Base-by-base conservation (phyloP, 1,140 invertebrate species). In the Orchestia grillus region DNA sequence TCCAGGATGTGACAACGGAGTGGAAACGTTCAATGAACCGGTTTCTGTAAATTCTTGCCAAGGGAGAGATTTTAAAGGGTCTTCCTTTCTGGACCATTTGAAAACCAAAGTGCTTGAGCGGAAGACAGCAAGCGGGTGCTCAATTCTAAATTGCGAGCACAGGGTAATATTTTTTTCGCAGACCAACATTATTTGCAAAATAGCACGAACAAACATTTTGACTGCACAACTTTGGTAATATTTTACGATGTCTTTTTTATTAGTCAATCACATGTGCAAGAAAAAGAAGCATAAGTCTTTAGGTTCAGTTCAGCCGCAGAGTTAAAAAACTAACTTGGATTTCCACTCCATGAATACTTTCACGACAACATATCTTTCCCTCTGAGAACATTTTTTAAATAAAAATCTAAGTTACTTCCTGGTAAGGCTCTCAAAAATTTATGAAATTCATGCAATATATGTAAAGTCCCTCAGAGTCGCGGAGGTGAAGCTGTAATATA, bases 31-130 rank as follows among this genome's bases (percentile, higher is more conserved):
- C 88, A 90, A 44, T 42, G 88, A 90, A 77, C 62, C 62, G 62
- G 62, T 77, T 77, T 77, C 62, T 77, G 62, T 77, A 77, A 77
- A 90, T 90, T 41, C 43, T 90, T 90, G 88, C 41, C 88, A 41
- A 90, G n/a, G 88, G 88, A 77, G 62, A 77, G 62, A 77, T 77
- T 77, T 77, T 77, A 77, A 77, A 77, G 62, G 62, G 62, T 36
- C 62, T 77, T 77, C 11, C 62, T 77, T 77, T 77, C 62, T 77
- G 62, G 62, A 77, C 62, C 62, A 77, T 77, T 77, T 23, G 62
- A 77, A 77, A 77, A 77, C 62, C 62, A 77, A 77, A 77, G 62
- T 77, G 62, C 62, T 77, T 77, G 62, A 77, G 62, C 62, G 62
- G 62, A 77, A 77, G 62, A 77, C 62, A 77, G 62, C 62, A 77